Evolutionary conservation across 2,888 invertebrate species (phyloP), one percentile per base, ranked within the genome.

Genomic region (Idaea aversata): DNA sequence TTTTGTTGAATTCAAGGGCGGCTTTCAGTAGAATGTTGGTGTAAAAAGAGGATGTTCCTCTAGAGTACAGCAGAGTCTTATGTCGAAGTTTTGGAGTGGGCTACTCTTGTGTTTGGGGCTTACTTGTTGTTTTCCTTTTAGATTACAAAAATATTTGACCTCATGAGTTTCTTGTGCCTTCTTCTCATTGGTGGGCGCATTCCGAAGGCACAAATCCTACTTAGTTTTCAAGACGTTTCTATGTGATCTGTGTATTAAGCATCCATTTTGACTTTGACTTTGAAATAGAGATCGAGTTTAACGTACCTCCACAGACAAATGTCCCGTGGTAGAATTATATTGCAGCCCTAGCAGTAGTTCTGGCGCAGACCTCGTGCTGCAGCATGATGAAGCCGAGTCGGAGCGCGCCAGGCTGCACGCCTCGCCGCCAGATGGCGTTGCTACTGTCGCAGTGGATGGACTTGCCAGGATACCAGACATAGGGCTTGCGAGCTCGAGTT

Each of bases 341-440:
- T 97, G 96, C 74, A 99, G 93, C 0, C 98, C 98, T 34, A 99
- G 93, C 65, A 99, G 94, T 88, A 99, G 97, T 61, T 98, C 98
- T 62, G 98, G 97, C 34, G 98, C 98, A 10, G 98, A 98, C 73
- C 97, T 95, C 77, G 96, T 95, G 74, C 98, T 98, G 88, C 98
- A 98, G 76, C 98, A 98, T 0, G 98, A 98, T 38, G 98, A 98
- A 5, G 98, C 97, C 75, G 98, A 98, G 88, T 99, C 98, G 71
- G 98, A 98, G 66, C 98, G 94, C 16, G 98, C 97, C 79, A 98
- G 93, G 85, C 97, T 97, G 77, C 95, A 95, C 0, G 89, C 88
- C 72, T 91, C 92, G 4, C 88, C 89, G 10, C 75, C 77, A 0
- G 78, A 68, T 0, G 86, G 85, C 0, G 84, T 81, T 36, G 83